Evolutionary conservation across 64 coral and sea anemone species (phyloP).

Genomic region (Stylophora pistillata): DNA sequence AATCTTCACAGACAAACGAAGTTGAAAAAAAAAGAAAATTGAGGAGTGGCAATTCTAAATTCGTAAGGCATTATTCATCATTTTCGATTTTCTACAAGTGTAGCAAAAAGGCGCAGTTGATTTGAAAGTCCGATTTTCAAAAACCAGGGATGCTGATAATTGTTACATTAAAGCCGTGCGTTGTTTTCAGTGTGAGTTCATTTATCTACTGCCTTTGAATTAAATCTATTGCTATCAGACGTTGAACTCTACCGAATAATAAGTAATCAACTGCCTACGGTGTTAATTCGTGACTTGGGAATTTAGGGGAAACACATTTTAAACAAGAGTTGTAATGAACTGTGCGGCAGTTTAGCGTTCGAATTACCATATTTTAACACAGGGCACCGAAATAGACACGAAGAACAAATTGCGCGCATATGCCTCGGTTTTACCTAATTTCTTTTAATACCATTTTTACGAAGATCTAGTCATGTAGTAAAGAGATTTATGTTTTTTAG

Average conservation of each 20-base stretch:
- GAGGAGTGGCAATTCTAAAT: background rate
- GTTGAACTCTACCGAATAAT: background rate
- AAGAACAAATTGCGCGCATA: background rate
- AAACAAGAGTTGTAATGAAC: background rate
- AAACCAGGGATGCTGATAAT: background rate
- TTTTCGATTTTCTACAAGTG: background rate
- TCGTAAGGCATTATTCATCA: background rate
- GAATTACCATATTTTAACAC: background rate
- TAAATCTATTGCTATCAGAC: background rate
- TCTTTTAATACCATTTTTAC: background rate
- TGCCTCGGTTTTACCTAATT: background rate
- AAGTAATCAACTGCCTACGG: background rate
- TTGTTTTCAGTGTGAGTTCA: background rate
- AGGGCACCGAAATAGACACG: background rate
- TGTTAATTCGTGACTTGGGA: constrained; percentile 16
- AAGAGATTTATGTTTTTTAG: background rate
- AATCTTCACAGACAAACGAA: background rate
- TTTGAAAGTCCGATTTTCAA: constrained; percentile 18
- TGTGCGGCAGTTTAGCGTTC: background rate
- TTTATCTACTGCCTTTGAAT: background rate
- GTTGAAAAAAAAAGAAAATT: background rate
- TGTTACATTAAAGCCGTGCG: constrained; percentile 2
- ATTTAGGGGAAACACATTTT: background rate
- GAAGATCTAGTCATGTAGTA: too few species aligned
- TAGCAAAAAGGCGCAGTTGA: background rate